Evolutionary conservation across 2,888 invertebrate genomes (phyloP).

Genomic region (Leuctra nigra): DNA sequence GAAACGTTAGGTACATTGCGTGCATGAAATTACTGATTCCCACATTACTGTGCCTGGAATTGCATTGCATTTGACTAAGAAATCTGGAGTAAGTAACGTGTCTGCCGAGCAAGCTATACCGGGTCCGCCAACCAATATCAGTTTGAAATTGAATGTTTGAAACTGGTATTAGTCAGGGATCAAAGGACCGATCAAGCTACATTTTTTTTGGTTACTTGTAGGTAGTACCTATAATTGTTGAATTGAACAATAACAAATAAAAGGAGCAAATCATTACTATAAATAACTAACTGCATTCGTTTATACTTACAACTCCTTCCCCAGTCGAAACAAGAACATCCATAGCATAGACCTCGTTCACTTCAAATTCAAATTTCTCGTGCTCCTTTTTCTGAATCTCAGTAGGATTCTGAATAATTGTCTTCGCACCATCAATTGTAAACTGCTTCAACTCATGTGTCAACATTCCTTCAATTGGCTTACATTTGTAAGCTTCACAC

Average conservation of each 20-base stretch:
- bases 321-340: conserved; percentile 96
- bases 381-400: conserved; percentile 96
- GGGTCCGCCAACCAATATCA: too few relatives aligned
- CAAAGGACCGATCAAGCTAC: too few relatives aligned
- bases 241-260: background rate
- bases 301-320: conserved; percentile 70
- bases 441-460: conserved; percentile 94
- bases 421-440: conserved; percentile 96
- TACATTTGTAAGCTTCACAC: conserved; percentile 88
- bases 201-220: too few relatives aligned
- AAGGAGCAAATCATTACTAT: background rate
- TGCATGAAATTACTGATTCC: too few relatives aligned
- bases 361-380: conserved; percentile 92
- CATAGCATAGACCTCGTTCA: conserved; percentile 96
- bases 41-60: too few relatives aligned
- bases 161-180: too few relatives aligned
- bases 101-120: too few relatives aligned
- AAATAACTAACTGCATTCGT: background rate
- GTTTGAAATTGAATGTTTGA: too few relatives aligned
- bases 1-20: too few relatives aligned
- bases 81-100: too few relatives aligned
- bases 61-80: too few relatives aligned
- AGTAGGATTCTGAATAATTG: conserved; percentile 94
- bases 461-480: conserved; percentile 94
- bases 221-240: too few relatives aligned